phyloP scores from a whole-genome alignment of 92 coral and sea anemone genomes.

The Paragorgia papillata region DNA sequence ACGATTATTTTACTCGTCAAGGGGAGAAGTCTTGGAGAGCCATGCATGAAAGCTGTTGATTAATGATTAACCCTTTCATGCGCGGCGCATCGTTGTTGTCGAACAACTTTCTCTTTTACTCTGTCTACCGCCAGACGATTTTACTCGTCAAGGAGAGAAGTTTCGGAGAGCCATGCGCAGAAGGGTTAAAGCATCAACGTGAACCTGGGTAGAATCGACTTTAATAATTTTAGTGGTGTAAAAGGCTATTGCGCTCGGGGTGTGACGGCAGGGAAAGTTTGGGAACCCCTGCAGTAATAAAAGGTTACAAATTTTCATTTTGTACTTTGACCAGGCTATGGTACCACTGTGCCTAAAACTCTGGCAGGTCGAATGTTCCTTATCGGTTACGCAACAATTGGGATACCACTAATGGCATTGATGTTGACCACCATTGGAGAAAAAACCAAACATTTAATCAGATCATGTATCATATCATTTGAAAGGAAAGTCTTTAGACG shows the following conservation, averaged over 20 bases:
- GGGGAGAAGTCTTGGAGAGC: no score
- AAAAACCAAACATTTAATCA: constrained; percentile 6
- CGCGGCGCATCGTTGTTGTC: no score
- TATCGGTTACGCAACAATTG: constrained; percentile 25
- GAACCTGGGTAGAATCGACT: not conserved
- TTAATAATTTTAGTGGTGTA: no score
- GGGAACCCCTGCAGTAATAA: not conserved
- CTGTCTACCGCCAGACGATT: no score
- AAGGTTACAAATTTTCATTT: not conserved
- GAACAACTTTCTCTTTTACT: no score
- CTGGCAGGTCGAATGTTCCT: constrained; percentile 36
- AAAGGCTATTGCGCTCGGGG: not conserved
- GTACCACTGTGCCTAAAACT: constrained; percentile 16
- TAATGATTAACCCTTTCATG: no score
- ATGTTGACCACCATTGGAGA: constrained; percentile 37
- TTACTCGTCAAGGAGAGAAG: no score
- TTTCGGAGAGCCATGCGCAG: no score
- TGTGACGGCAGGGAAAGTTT: not conserved
- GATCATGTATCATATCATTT: constrained; percentile 5
- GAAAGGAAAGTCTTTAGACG: constrained; percentile 17
- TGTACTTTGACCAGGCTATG: constrained; percentile 12
- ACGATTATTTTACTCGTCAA: no score
- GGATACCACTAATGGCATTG: constrained; percentile 37
- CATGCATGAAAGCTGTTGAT: no score
- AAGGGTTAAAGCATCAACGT: not conserved